These are phyloP conservation scores for Andrena praecox DNA, from an alignment of 2,888 invertebrate species.

Conservation along the genomic window DNA sequence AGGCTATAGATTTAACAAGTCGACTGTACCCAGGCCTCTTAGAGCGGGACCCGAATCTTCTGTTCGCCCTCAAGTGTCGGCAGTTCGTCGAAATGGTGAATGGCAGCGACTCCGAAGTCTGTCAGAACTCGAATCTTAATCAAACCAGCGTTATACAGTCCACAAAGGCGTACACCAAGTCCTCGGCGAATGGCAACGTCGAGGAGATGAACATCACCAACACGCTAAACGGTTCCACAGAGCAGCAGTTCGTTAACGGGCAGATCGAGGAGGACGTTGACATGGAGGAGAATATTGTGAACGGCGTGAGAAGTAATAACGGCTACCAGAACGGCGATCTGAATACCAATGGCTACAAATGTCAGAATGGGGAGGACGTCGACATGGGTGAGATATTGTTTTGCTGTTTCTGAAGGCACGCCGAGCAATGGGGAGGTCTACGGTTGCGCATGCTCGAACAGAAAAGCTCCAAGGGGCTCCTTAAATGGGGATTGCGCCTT, in stretches of 20 bases:
- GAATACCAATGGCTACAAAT: slow-evolving; percentile 84
- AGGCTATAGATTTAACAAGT: slow-evolving; percentile 96
- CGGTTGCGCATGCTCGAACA: too few species aligned
- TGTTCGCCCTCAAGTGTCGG: slow-evolving; percentile 98
- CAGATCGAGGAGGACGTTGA: slow-evolving; percentile 86
- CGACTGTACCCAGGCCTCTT: slow-evolving; percentile 96
- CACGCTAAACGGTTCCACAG: slow-evolving; percentile 85
- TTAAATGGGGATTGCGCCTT: too few species aligned
- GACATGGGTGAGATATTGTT: slow-evolving; percentile 88
- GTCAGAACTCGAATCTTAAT: slow-evolving; percentile 78
- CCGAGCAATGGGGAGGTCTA: too few species aligned
- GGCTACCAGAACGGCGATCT: slow-evolving; percentile 88
- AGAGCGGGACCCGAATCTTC: slow-evolving; percentile 95
- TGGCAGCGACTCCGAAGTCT: slow-evolving; percentile 92
- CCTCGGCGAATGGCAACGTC: slow-evolving; percentile 81
- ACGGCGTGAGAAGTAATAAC: slow-evolving; percentile 83
- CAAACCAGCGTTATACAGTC: slow-evolving; percentile 94
- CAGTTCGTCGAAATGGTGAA: slow-evolving; percentile 99
- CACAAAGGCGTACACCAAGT: slow-evolving; percentile 86
- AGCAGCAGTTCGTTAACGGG: slow-evolving; percentile 83
- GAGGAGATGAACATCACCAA: slow-evolving; percentile 87
- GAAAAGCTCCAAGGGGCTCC: too few species aligned
- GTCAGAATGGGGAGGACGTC: slow-evolving; percentile 90
- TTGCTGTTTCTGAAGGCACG: background rate
- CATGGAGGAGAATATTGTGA: slow-evolving; percentile 86